A percentile compares a stretch with the other conserved stretches of the same genome.
Conservation (phyloP, 2,113 vertebrate species). For the Vimba vimba region DNA sequence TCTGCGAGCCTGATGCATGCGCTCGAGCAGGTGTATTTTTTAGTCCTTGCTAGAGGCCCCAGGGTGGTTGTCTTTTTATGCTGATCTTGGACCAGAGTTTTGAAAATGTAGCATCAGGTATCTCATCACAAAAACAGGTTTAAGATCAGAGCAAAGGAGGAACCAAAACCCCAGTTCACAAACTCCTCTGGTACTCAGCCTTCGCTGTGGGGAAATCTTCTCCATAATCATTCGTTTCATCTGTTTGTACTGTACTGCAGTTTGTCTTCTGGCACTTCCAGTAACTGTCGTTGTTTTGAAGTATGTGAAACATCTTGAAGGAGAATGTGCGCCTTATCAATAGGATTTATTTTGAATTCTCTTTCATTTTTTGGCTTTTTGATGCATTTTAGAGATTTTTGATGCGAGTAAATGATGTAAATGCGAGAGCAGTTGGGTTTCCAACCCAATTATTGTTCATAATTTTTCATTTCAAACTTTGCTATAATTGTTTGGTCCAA, state of each 20-base stretch:
- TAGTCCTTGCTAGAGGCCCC: constrained; percentile 68
- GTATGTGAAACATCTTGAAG: constrained; percentile 48
- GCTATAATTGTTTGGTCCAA: constrained; percentile 17
- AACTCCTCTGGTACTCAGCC: constrained; percentile 53
- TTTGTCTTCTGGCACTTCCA: constrained; percentile 55
- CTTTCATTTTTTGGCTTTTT: constrained; percentile 33
- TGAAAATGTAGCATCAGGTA: constrained; percentile 13
- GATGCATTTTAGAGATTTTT: constrained; percentile 1
- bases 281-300: constrained; percentile 64
- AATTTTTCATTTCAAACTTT: neutral
- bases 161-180: constrained; percentile 58
- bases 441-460: constrained; percentile 2
- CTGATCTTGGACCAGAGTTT: constrained; percentile 37
- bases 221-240: constrained; percentile 1
- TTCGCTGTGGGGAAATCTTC: neutral
- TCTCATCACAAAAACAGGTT: neutral
- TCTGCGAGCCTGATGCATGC: constrained; percentile 79
- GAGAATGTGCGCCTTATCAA: constrained; percentile 21
- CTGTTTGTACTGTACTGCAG: constrained; percentile 1
- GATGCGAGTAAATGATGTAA: constrained; percentile 19
- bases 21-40: constrained; percentile 81
- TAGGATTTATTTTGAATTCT: constrained; percentile 43
- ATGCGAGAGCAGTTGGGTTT: neutral
- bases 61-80: constrained; percentile 48
- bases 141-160: constrained; percentile 27